Percentiles rank a stretch among this genome's conserved stretches.
Evolutionary conservation across 1,140 invertebrate species (phyloP).

Genomic region (Drosophila funebris): DNA sequence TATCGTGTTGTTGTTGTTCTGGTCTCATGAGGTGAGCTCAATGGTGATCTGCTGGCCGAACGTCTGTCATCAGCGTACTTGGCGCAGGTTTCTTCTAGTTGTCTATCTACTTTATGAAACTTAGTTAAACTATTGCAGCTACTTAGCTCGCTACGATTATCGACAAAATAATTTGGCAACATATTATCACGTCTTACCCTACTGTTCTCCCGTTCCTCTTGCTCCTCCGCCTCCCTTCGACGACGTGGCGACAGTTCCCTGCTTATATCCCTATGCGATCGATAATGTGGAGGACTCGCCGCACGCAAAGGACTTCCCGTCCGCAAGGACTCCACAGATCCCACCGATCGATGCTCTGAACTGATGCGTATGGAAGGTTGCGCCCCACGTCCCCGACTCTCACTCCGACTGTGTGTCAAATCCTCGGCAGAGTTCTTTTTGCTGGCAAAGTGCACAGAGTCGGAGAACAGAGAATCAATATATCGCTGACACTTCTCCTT

Average conservation of each 20-base stretch:
- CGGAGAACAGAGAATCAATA: constrained; percentile 75
- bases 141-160: constrained; percentile 80
- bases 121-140: constrained; percentile 82
- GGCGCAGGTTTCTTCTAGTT: constrained; percentile 81
- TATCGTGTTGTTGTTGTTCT: constrained; percentile 49
- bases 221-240: constrained; percentile 68
- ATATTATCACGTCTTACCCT: constrained; percentile 83
- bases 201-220: constrained; percentile 78
- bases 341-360: constrained; percentile 69
- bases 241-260: constrained; percentile 71
- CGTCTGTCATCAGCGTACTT: constrained; percentile 75
- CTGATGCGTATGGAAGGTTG: constrained; percentile 69
- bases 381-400: constrained; percentile 50
- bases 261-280: constrained; percentile 73
- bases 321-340: constrained; percentile 68
- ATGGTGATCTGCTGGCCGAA: constrained; percentile 69
- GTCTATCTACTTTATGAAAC: constrained; percentile 84
- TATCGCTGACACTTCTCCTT: constrained; percentile 82
- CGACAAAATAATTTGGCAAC: constrained; percentile 82
- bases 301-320: constrained; percentile 57
- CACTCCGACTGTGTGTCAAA: constrained; percentile 61
- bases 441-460: constrained; percentile 66
- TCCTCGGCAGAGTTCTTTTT: constrained; percentile 73
- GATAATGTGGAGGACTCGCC: constrained; percentile 59
- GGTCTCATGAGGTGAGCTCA: constrained; percentile 71